Conservation (phyloP, 1,140 invertebrate genomes). For the Pseudomyrmex flavicornis region DNA sequence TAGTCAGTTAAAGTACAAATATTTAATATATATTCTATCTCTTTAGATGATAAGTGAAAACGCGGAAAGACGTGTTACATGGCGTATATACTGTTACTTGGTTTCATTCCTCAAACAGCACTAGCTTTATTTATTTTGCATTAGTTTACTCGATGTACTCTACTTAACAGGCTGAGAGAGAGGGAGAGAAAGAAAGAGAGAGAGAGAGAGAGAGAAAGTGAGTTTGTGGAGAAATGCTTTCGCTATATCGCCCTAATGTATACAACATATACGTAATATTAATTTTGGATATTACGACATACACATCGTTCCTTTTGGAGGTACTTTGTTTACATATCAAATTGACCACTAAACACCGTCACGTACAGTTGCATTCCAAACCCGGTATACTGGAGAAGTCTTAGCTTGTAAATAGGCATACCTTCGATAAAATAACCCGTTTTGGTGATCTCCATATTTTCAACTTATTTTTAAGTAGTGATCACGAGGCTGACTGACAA, state of each 20-base stretch:
- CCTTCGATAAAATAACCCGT: constrained; percentile 57
- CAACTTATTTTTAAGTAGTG: constrained; percentile 51
- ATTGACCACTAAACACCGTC: constrained; percentile 77
- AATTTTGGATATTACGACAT: constrained; percentile 70
- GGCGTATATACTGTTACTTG: constrained; percentile 74
- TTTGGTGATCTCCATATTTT: constrained; percentile 62
- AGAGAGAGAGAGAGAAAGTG: constrained; percentile 43
- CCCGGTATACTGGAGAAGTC: constrained; percentile 52
- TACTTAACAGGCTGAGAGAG: constrained; percentile 75
- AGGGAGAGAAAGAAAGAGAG: constrained; percentile 49
- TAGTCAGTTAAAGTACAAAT: constrained; percentile 86
- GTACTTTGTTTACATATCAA: constrained; percentile 85
- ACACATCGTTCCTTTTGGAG: constrained; percentile 77
- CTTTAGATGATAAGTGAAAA: constrained; percentile 79
- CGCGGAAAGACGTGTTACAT: constrained; percentile 72
- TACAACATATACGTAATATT: constrained; percentile 57
- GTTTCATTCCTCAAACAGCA: constrained; percentile 80
- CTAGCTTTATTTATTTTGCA: constrained; percentile 76
- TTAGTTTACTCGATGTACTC: constrained; percentile 72
- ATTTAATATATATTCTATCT: constrained; percentile 83
- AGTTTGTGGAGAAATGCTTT: constrained; percentile 58
- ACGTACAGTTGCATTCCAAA: constrained; percentile 78
- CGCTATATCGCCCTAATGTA: constrained; percentile 43
- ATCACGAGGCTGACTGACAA: constrained; percentile 34
- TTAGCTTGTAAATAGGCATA: constrained; percentile 62